These are phyloP conservation scores for Lypha dubia DNA, from an alignment of 2,888 invertebrate genomes.

Conservation along the genomic window DNA sequence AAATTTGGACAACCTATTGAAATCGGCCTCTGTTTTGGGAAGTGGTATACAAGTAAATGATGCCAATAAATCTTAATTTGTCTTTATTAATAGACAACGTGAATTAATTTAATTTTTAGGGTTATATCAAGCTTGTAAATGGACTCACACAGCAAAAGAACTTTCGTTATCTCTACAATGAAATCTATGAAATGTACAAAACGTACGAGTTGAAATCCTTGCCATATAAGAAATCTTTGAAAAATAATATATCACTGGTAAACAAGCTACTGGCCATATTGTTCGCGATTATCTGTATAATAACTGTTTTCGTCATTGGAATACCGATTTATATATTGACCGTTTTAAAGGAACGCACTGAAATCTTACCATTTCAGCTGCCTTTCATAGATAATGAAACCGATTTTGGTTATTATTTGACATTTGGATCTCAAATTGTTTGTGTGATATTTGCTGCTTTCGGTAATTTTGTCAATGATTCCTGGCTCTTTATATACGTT, in stretches of 20 bases:
- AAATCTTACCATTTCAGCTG: slow-evolving; percentile 3
- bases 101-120: slow-evolving; percentile 16
- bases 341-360: neutral
- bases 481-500: slow-evolving; percentile 16
- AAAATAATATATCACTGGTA: neutral
- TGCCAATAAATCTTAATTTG: neutral
- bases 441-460: slow-evolving; percentile 19
- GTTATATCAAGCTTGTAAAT: slow-evolving; percentile 26
- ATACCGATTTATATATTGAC: slow-evolving; percentile 16
- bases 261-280: slow-evolving; percentile 20
- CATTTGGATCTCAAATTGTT: neutral
- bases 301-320: neutral
- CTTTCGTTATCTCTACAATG: slow-evolving; percentile 16
- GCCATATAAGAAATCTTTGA: slow-evolving; percentile 10
- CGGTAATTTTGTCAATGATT: slow-evolving; percentile 47
- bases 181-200: slow-evolving; percentile 42
- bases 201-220: slow-evolving; percentile 20
- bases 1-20: slow-evolving; percentile 9
- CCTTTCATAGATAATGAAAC: slow-evolving; percentile 20
- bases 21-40: slow-evolving; percentile 25
- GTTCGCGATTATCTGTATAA: neutral
- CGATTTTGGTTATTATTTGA: slow-evolving; percentile 38
- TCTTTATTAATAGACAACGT: neutral
- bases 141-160: neutral
- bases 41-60: slow-evolving; percentile 47